phyloP scores from a whole-genome alignment of 2,888 invertebrate species.

The Thereva unica region DNA sequence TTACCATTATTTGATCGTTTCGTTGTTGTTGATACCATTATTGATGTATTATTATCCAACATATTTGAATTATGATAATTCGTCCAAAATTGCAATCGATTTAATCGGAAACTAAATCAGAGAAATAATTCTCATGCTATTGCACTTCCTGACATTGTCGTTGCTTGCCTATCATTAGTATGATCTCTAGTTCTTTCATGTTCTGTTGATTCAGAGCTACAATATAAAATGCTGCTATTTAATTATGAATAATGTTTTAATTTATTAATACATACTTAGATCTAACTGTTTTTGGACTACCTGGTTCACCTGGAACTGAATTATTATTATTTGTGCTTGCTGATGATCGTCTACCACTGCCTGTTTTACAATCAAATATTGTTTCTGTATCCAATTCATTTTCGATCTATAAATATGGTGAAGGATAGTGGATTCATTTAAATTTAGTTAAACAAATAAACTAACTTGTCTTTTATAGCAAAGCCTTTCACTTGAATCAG shows the following conservation, averaged over 20 bases:
- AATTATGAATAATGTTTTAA: constrained; percentile 15
- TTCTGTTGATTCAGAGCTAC: constrained; percentile 57
- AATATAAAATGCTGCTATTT: constrained; percentile 24
- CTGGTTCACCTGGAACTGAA: constrained; percentile 53
- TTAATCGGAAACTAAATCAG: constrained; percentile 58
- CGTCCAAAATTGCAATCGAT: constrained; percentile 40
- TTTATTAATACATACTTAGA: constrained; percentile 53
- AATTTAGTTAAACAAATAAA: background rate
- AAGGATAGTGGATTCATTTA: background rate
- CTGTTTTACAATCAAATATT: constrained; percentile 56
- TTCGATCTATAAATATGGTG: constrained; percentile 51
- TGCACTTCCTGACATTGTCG: constrained; percentile 60
- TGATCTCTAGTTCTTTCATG: constrained; percentile 56
- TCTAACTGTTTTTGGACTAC: constrained; percentile 57
- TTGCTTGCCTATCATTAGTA: constrained; percentile 57
- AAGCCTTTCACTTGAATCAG: constrained; percentile 58
- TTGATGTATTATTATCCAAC: background rate
- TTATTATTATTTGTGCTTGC: constrained; percentile 58
- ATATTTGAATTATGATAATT: constrained; percentile 29
- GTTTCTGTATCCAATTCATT: constrained; percentile 57
- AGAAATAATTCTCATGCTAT: constrained; percentile 61
- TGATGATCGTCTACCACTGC: constrained; percentile 56
- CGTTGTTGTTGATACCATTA: constrained; percentile 7
- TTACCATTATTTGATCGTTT: constrained; percentile 1
- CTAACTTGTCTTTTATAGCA: constrained; percentile 57